A percentile compares a stretch with the other conserved stretches of the same genome.
Evolutionary conservation across 1,140 invertebrate genomes (phyloP).

Genomic region (Scaptodrosophila lebanonensis): DNA sequence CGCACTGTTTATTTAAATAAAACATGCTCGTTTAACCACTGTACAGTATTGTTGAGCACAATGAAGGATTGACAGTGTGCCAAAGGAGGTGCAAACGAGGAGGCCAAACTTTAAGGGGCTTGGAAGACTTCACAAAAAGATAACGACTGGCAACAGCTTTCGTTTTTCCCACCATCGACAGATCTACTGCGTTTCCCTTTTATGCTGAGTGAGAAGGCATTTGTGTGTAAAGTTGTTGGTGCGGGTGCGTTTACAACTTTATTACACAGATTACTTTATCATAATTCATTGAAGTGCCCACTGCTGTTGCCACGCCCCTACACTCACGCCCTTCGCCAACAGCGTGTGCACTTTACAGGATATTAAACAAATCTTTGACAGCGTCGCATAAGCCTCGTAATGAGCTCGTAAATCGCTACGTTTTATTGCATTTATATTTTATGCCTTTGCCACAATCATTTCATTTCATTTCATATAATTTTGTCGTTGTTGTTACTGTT

Average conservation of each 20-base stretch:
- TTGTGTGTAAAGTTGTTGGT: background rate
- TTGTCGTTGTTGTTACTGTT: background rate
- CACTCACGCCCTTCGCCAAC: conserved; percentile 11
- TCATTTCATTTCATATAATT: conserved; percentile 33
- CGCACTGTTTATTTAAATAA: no score
- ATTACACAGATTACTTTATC: conserved; percentile 32
- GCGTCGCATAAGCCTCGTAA: conserved; percentile 25
- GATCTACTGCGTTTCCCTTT: background rate
- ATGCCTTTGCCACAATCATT: conserved; percentile 11
- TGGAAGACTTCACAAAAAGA: no score
- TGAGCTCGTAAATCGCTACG: conserved; percentile 34
- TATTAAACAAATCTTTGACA: conserved; percentile 38
- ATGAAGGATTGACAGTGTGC: conserved; percentile 32
- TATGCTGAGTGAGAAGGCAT: no score
- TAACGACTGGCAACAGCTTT: background rate
- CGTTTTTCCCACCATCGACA: conserved; percentile 8
- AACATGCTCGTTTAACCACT: no score
- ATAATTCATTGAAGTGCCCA: conserved; percentile 29
- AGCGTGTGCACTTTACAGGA: conserved; percentile 21
- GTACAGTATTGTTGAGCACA: background rate
- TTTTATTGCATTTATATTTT: conserved; percentile 52
- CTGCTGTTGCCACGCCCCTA: background rate
- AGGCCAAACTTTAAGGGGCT: no score
- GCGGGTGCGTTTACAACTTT: background rate
- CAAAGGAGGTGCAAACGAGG: conserved; percentile 1